Evolutionary conservation across 2,113 vertebrate species (phyloP).

Genomic region (Crotalus helleri): DNA sequence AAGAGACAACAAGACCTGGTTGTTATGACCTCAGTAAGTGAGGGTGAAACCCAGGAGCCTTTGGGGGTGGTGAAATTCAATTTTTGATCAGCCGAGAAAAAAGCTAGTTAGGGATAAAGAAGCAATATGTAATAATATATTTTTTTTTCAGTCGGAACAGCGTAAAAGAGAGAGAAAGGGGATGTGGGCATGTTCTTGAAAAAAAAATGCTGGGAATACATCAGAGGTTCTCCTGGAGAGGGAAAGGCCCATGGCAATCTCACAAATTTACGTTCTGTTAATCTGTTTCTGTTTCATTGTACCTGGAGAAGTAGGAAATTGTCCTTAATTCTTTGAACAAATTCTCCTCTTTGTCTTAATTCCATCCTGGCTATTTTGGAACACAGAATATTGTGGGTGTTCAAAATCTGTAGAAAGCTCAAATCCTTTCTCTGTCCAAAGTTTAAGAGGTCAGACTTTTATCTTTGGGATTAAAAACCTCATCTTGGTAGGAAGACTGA

Average conservation of each 20-base stretch:
- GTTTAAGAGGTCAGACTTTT: not conserved
- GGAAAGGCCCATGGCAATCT: not conserved
- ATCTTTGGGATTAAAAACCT: not conserved
- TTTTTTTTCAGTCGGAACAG: constrained; percentile 30
- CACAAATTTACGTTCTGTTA: constrained; percentile 28
- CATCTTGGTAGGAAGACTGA: not conserved
- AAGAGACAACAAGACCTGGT: constrained; percentile 56
- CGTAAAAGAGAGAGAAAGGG: constrained; percentile 39
- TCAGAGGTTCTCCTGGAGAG: constrained; percentile 6
- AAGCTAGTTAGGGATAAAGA: constrained; percentile 36
- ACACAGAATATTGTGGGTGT: constrained; percentile 1
- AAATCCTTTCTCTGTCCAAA: not conserved
- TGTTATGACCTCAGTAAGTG: constrained; percentile 54
- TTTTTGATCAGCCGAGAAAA: constrained; percentile 39
- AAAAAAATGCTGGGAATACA: constrained; percentile 12
- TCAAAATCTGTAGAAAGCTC: constrained; percentile 5
- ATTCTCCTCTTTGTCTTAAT: constrained; percentile 4
- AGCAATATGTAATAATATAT: constrained; percentile 61
- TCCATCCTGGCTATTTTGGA: not conserved
- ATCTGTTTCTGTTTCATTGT: constrained; percentile 47
- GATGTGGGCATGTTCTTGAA: constrained; percentile 12
- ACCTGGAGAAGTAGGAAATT: constrained; percentile 45
- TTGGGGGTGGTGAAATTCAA: constrained; percentile 58
- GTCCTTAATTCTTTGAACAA: constrained; percentile 38
- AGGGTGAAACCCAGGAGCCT: constrained; percentile 52